These are phyloP conservation scores for Megalonaias nervosa DNA, from an alignment of 1,140 invertebrate species.

Conservation along the genomic window DNA sequence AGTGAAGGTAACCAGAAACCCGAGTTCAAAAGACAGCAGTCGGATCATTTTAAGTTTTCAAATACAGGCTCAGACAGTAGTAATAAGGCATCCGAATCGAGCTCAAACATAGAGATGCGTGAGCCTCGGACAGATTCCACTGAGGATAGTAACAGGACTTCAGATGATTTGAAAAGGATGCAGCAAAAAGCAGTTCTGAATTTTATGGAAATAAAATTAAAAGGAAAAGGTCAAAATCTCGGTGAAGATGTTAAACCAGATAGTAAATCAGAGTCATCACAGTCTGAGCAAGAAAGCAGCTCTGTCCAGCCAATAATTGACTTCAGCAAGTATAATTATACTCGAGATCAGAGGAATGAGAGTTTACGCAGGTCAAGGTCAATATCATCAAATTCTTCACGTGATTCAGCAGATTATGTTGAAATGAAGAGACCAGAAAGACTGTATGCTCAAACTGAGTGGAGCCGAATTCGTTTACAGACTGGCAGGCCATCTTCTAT, in stretches of 20 bases:
- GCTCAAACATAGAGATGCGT: not conserved
- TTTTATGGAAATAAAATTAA: slow-evolving; percentile 85
- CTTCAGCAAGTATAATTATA: slow-evolving; percentile 31
- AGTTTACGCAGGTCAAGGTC: slow-evolving; percentile 61
- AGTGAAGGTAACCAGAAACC: too few relatives aligned
- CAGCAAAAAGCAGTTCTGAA: slow-evolving; percentile 86
- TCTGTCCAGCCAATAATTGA: too few relatives aligned
- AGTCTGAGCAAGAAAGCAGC: too few relatives aligned
- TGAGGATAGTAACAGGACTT: slow-evolving; percentile 74
- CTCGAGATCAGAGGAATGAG: slow-evolving; percentile 50
- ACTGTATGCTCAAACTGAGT: slow-evolving; percentile 53
- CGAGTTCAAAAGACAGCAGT: too few relatives aligned
- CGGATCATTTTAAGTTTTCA: too few relatives aligned
- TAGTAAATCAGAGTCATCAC: too few relatives aligned
- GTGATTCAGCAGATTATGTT: slow-evolving; percentile 52
- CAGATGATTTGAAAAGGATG: slow-evolving; percentile 83
- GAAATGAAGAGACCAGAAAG: slow-evolving; percentile 53
- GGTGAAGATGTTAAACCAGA: not conserved
- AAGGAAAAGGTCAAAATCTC: slow-evolving; percentile 32
- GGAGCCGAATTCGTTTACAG: slow-evolving; percentile 56
- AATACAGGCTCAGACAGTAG: too few relatives aligned
- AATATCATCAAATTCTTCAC: slow-evolving; percentile 45
- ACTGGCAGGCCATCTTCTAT: slow-evolving; percentile 44
- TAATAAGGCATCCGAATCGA: too few relatives aligned
- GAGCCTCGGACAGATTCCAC: slow-evolving; percentile 74